Base-by-base conservation (phyloP, 2,113 vertebrate species). In the Charadrius vociferus region DNA sequence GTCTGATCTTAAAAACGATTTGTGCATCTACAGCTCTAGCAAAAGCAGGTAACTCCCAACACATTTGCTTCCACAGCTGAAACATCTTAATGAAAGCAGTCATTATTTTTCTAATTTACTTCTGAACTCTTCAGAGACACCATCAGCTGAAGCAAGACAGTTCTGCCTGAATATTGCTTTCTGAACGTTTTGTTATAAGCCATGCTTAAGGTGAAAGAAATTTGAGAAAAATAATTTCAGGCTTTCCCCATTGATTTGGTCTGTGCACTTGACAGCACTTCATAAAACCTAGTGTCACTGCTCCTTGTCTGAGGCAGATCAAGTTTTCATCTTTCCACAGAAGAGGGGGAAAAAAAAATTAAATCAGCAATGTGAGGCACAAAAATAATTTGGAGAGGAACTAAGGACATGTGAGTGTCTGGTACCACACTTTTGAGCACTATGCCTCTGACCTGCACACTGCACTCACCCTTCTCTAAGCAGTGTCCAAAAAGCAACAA, bases 81-180 rank as follows among this genome's bases (percentile, higher is more conserved):
- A 97, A 73, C 6, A 47, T 47, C 79, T 80, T 88, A 82, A 91
- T 88, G 80, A 94, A 93, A 86, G 59, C 39, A 74, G 63, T 74
- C 72, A 47, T 95, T 93, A 87, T 62, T 92, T 92, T 77, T 71
- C 37, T 74, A 81, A 86, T 92, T 93, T 96, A 88, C 55, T 90
- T 93, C 49, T 86, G 61, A 93, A 71, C 75, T 84, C 90, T 78
- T 88, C 55, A 92, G 88, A 93, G 72, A 84, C 50, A 66, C 49
- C 36, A 77, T 55, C 79, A 90, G 47, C 41, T 63, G 63, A 88
- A 97, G 59, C 4, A 1, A 96, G 80, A 81, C n/a, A 50, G 41
- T 93, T 80, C n/a, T 93, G 55, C 50, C 50, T 88, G 79, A 80
- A 55, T 66, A 93, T 5, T 86, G 29, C 59, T 92, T 84, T 83